These are phyloP conservation scores for Coendou prehensilis DNA, from an alignment of 2,797 vertebrate genomes.

Conservation along the genomic window DNA sequence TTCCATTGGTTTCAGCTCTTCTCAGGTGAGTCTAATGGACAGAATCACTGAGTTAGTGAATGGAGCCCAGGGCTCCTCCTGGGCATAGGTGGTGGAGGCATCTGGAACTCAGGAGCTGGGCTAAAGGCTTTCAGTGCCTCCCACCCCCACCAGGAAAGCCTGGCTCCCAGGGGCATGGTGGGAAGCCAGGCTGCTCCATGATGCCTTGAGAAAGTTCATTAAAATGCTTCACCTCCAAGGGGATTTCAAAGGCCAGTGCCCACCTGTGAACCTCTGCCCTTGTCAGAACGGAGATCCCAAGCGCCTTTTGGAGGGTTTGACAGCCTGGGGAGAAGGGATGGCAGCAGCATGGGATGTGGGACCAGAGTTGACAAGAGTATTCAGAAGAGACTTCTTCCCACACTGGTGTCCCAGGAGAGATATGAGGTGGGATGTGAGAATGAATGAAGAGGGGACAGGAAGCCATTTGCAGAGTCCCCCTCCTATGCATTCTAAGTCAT, in stretches of 20 bases:
- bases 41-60: background rate
- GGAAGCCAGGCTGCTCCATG: background rate
- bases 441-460: background rate
- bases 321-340: background rate
- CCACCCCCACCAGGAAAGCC: background rate
- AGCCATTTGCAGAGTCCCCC: background rate
- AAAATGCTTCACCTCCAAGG: background rate
- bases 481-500: background rate
- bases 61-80: background rate
- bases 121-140: background rate
- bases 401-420: background rate
- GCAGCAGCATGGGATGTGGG: background rate
- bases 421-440: background rate
- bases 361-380: background rate
- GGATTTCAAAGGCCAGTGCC: background rate
- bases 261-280: background rate
- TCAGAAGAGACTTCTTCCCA: background rate
- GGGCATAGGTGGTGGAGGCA: background rate
- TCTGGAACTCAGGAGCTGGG: background rate
- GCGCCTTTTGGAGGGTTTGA: background rate
- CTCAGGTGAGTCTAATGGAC: background rate
- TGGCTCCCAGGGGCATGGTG: background rate
- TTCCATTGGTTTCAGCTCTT: background rate
- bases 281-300: background rate
- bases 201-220: slow-evolving; percentile 23